A percentile compares a stretch with the other conserved stretches of the same genome.
These are phyloP conservation scores for Caenorhabditis zanzibari DNA, from an alignment of 2,888 invertebrate species.

Conservation along the genomic window DNA sequence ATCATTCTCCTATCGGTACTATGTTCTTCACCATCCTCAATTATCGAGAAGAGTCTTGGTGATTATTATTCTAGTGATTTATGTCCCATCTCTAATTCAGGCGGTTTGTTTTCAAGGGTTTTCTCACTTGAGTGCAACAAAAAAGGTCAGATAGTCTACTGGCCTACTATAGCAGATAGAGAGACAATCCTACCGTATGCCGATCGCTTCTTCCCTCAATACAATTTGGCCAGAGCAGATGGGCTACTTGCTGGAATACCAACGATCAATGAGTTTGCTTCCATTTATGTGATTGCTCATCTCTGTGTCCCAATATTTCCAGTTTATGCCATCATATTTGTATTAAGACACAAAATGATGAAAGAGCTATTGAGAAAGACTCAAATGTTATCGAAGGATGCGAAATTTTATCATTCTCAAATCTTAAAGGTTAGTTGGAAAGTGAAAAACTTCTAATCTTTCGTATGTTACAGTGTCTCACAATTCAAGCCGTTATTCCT, in stretches of 20 bases:
- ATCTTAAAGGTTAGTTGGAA: conserved; percentile 20
- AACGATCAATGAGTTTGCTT: conserved; percentile 17
- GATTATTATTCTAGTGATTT: conserved; percentile 17
- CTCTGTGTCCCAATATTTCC: conserved; percentile 49
- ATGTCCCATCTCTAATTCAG: conserved; percentile 38
- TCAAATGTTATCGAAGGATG: conserved; percentile 32
- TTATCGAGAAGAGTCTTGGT: conserved; percentile 4
- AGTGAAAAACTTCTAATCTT: not conserved
- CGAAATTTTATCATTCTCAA: conserved; percentile 35
- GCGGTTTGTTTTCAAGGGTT: conserved; percentile 18
- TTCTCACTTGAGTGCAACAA: not conserved
- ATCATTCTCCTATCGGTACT: conserved; percentile 52
- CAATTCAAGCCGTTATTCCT: conserved; percentile 38
- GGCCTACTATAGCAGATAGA: conserved; percentile 19
- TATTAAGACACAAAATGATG: conserved; percentile 43
- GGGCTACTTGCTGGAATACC: conserved; percentile 22
- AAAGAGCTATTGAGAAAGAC: conserved; percentile 33
- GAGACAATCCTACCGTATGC: conserved; percentile 27
- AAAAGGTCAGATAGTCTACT: conserved; percentile 29
- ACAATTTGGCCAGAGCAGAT: conserved; percentile 8
- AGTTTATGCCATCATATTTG: conserved; percentile 38
- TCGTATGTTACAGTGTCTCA: conserved; percentile 46
- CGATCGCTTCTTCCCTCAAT: conserved; percentile 23
- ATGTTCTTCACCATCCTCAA: conserved; percentile 33
- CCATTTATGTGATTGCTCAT: conserved; percentile 29